Conservation (phyloP, 2,888 invertebrate genomes). For the Odontomyia ornata region DNA sequence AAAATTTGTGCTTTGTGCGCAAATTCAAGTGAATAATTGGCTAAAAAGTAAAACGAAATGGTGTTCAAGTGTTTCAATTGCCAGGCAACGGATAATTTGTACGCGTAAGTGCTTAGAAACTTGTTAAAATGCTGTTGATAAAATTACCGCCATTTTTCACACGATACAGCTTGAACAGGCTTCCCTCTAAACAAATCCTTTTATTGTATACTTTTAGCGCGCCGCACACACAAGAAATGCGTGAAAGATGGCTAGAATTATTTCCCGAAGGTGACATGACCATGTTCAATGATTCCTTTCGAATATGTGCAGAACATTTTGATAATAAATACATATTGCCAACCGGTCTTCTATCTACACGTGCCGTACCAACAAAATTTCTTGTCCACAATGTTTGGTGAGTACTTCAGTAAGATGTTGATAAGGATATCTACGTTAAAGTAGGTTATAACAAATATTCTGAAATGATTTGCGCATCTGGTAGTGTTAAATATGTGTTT, state of each 20-base stretch:
- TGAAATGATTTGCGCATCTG: too few species aligned
- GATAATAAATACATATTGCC: conserved; percentile 16
- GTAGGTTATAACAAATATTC: too few species aligned
- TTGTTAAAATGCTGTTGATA: not conserved
- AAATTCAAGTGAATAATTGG: not conserved
- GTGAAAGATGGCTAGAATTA: conserved; percentile 14
- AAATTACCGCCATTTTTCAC: conserved; percentile 16
- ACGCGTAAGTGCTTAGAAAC: not conserved
- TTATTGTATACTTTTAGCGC: not conserved
- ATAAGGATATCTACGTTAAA: too few species aligned
- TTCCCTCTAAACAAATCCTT: not conserved
- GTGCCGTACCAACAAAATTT: conserved; percentile 29
- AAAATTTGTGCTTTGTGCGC: not conserved
- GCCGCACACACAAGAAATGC: conserved; percentile 12
- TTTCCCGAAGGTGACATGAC: not conserved
- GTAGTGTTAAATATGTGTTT: too few species aligned
- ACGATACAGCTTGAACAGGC: not conserved
- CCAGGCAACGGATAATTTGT: conserved; percentile 16
- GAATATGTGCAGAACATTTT: conserved; percentile 23
- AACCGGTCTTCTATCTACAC: not conserved
- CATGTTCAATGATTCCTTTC: conserved; percentile 22
- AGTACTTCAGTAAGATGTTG: not conserved
- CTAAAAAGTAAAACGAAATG: not conserved
- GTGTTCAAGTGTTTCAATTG: conserved; percentile 23
- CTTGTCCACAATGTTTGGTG: conserved; percentile 29